Evolutionary conservation across 2,113 vertebrate species (phyloP).

Genomic region (Pseudorectes ferrugineus): DNA sequence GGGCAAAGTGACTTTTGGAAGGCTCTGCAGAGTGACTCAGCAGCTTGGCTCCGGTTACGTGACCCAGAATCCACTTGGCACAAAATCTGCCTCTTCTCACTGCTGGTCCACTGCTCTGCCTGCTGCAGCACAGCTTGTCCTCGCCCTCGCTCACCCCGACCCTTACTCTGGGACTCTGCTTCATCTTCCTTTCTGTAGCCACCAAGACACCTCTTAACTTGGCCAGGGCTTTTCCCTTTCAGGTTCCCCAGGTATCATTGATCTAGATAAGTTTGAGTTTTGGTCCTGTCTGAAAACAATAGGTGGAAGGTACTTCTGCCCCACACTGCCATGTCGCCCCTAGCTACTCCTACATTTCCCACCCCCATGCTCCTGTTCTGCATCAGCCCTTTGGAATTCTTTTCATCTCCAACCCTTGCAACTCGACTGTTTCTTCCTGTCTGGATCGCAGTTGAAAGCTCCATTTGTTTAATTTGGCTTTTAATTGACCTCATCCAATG

Average conservation of each 20-base stretch:
- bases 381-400: slow-evolving; percentile 56
- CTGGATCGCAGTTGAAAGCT: slow-evolving; percentile 27
- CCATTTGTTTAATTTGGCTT: slow-evolving; percentile 62
- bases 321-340: background rate
- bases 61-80: slow-evolving; percentile 59
- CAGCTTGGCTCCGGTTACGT: background rate
- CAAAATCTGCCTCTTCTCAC: background rate
- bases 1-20: slow-evolving; percentile 26
- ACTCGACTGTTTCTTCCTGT: slow-evolving; percentile 25
- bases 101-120: background rate
- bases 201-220: background rate
- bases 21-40: slow-evolving; percentile 44
- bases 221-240: background rate
- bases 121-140: background rate
- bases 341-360: background rate
- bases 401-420: slow-evolving; percentile 40
- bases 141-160: rapidly evolving
- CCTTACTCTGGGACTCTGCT: background rate
- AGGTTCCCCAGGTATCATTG: background rate
- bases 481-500: slow-evolving; percentile 8
- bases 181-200: background rate
- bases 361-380: background rate
- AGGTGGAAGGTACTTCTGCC: background rate
- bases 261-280: background rate
- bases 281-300: background rate